These are phyloP conservation scores for Nebria ingens DNA, from an alignment of 1,140 invertebrate genomes.

Conservation along the genomic window DNA sequence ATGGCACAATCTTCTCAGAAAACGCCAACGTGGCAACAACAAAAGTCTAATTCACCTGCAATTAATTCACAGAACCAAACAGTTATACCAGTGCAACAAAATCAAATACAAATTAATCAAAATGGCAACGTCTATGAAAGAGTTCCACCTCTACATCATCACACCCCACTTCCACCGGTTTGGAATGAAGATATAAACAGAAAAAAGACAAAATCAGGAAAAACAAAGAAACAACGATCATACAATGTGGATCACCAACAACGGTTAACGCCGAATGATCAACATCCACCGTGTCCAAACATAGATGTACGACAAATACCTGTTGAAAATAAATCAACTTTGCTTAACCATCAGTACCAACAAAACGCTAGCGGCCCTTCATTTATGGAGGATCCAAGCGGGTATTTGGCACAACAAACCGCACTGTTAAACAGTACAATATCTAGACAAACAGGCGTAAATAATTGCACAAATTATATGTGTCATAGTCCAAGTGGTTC, in stretches of 20 bases:
- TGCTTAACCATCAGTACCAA: constrained; percentile 32
- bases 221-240: constrained; percentile 46
- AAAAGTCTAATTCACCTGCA: constrained; percentile 23
- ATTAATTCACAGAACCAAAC: constrained; percentile 10
- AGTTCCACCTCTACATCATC: constrained; percentile 61
- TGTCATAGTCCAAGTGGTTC: constrained; percentile 31
- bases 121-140: constrained; percentile 44
- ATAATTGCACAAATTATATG: constrained; percentile 33
- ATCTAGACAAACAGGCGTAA: constrained; percentile 50
- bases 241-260: constrained; percentile 27
- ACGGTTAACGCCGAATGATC: constrained; percentile 23
- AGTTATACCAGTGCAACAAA: constrained; percentile 25
- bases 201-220: constrained; percentile 49
- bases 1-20: constrained; percentile 36
- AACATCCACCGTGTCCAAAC: constrained; percentile 40
- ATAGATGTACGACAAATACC: constrained; percentile 38
- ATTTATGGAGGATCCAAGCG: constrained; percentile 82
- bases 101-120: constrained; percentile 26
- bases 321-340: constrained; percentile 32
- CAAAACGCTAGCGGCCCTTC: constrained; percentile 42
- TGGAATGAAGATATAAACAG: constrained; percentile 51
- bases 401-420: constrained; percentile 78
- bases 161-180: constrained; percentile 46
- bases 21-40: constrained; percentile 53
- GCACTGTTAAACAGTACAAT: constrained; percentile 74